Base-by-base conservation (phyloP, 2,888 invertebrate genomes). In the Spisula subtruncata region DNA sequence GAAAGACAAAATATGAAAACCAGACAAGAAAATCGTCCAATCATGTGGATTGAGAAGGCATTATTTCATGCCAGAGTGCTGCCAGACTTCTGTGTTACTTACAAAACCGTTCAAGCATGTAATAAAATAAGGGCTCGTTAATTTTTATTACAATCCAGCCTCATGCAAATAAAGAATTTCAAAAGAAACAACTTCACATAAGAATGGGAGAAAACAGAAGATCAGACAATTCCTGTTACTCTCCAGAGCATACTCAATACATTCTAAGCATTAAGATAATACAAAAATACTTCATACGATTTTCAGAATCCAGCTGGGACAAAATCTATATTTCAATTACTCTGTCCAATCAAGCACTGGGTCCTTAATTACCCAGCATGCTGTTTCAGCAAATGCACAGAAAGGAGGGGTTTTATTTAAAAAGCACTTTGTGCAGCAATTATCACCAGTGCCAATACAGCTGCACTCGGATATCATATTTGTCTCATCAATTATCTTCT, bases 271-370 rank as follows among this genome's bases (percentile, higher is more conserved):
- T 75, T 75, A 32, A 75, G 75, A 75, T 75, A 35, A 75, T 32
- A 29, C 32, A 16, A 32, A 35, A 75, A 32, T 32, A 32, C 32
- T 75, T 75, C 35, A 35, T 75, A 32, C 16, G n/a, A n/a, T n/a
- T n/a, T n/a, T n/a, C n/a, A n/a, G n/a, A 75, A 75, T 75, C 35
- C 75, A 75, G n/a, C 35, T 75, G 75, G 75, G 75, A 75, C 71
- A 84, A 75, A 84, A 84, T 75, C 75, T 75, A 84, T 84, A 84
- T 71, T 75, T 75, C 75, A 84, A 84, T 84, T 75, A 84, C 32
- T 75, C n/a, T 41, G 51, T 84, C 71, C 51, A 83, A 71, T 84
- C 51, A 84, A 75, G n/a, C 75, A 51, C 48, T n/a, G 25, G 18
- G 6, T 32, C 32, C 75, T 41, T 32, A 75, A 75, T 75, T 75